Conservation (phyloP, 2,113 vertebrate species). For the Paramisgurnus dabryanus region DNA sequence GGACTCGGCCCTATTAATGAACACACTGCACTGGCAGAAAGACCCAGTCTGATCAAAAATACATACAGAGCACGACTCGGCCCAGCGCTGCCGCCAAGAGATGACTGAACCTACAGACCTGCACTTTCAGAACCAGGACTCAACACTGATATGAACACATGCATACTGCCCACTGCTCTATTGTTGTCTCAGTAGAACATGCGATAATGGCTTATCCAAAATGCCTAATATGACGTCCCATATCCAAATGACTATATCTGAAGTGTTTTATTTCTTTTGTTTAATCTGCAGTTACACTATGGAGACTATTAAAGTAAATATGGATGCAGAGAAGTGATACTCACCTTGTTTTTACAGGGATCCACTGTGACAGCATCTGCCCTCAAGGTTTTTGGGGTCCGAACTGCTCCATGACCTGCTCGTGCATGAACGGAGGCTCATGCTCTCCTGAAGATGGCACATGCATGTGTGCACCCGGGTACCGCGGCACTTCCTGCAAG, state of each 20-base stretch:
- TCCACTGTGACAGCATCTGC: constrained; percentile 92
- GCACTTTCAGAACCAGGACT: constrained; percentile 54
- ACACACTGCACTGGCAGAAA: constrained; percentile 71
- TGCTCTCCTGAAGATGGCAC: constrained; percentile 93
- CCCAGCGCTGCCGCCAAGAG: constrained; percentile 53
- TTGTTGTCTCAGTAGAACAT: not conserved
- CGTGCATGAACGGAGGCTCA: constrained; percentile 93
- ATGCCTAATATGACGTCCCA: not conserved
- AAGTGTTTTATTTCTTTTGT: not conserved
- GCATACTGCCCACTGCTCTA: constrained; percentile 2
- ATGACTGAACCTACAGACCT: constrained; percentile 58
- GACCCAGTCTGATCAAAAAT: constrained; percentile 75
- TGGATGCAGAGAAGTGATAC: not conserved
- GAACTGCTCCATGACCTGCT: constrained; percentile 95
- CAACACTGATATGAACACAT: not conserved
- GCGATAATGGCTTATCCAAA: not conserved
- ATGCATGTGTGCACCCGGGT: constrained; percentile 94
- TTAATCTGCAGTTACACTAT: not conserved
- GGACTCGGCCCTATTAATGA: constrained; percentile 78
- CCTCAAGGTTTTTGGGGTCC: constrained; percentile 91
- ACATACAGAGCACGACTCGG: constrained; percentile 64
- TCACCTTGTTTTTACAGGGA: constrained; percentile 71
- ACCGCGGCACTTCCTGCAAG: constrained; percentile 92
- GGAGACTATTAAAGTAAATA: not conserved
- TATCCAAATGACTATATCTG: not conserved